These are phyloP conservation scores for Trachymyrmex cornetzi DNA, from an alignment of 1,140 invertebrate species.

Conservation along the genomic window DNA sequence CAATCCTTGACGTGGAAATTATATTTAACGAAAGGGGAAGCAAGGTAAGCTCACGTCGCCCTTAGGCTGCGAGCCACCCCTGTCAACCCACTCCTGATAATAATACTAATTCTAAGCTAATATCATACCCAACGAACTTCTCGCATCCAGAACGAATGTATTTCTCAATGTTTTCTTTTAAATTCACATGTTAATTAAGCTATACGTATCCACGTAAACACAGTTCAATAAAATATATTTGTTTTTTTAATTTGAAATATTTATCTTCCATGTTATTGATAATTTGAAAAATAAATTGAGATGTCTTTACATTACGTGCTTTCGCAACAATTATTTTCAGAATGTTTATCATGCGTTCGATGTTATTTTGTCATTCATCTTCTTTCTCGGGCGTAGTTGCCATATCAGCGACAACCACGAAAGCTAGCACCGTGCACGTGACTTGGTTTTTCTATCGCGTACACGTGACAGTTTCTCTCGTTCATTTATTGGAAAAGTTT, in stretches of 20 bases:
- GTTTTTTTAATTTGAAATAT: conserved; percentile 29
- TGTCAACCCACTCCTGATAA: conserved; percentile 73
- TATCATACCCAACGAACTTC: conserved; percentile 47
- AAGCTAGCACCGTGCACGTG: conserved; percentile 35
- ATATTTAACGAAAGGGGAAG: conserved; percentile 99
- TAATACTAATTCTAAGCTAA: conserved; percentile 71
- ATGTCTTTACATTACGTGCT: neutral
- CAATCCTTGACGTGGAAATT: conserved; percentile 99
- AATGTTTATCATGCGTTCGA: conserved; percentile 3
- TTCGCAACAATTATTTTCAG: conserved; percentile 40
- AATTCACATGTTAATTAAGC: neutral
- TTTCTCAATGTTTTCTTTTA: neutral
- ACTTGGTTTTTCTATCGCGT: conserved; percentile 42
- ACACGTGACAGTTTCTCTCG: conserved; percentile 24
- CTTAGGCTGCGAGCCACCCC: conserved; percentile 75
- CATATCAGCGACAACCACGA: neutral
- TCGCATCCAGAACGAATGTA: conserved; percentile 50
- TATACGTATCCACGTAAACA: neutral
- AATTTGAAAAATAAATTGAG: conserved; percentile 5
- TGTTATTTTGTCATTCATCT: neutral
- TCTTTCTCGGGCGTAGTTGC: neutral
- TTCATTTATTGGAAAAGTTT: conserved; percentile 59
- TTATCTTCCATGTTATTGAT: neutral
- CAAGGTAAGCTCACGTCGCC: conserved; percentile 93
- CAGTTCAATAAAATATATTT: neutral